Percentiles rank a stretch among this genome's conserved stretches.
phyloP scores from a whole-genome alignment of 2,113 vertebrate genomes.

The Lepus timidus region DNA sequence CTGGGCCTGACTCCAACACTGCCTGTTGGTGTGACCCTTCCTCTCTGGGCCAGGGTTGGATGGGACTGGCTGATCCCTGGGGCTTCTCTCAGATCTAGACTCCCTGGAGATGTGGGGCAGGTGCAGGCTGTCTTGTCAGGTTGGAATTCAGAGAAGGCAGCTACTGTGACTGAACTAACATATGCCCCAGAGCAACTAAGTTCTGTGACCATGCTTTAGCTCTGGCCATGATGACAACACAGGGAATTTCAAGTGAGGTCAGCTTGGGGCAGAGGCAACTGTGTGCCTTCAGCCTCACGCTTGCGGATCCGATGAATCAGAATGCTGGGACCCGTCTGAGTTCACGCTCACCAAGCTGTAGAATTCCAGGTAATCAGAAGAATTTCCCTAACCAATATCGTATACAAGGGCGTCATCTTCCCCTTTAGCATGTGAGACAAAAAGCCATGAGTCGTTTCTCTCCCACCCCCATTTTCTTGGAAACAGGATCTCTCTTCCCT shows the following conservation, averaged over 20 bases:
- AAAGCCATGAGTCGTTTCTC: neutral
- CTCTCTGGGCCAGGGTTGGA: neutral
- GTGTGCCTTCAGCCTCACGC: neutral
- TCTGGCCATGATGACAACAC: neutral
- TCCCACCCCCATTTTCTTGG: neutral
- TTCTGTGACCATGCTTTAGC: slow-evolving; percentile 44
- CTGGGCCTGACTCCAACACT: neutral
- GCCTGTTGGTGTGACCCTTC: neutral
- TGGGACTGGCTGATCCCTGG: neutral
- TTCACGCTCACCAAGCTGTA: neutral
- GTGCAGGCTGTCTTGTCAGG: neutral
- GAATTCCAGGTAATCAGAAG: neutral
- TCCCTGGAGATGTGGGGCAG: neutral
- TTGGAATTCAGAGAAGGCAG: slow-evolving; percentile 13
- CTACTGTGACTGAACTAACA: slow-evolving; percentile 52
- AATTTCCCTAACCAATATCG: neutral
- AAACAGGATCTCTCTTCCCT: neutral
- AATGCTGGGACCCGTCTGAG: slow-evolving; percentile 47
- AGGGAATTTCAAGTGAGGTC: slow-evolving; percentile 70
- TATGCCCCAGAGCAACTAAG: neutral
- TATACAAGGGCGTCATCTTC: neutral
- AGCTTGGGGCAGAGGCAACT: slow-evolving; percentile 44
- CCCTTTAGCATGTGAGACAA: neutral
- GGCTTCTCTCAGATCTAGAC: neutral
- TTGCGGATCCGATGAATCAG: slow-evolving; percentile 63